phyloP scores from a whole-genome alignment of 2,888 invertebrate species.

The Yponomeuta cagnagella region DNA sequence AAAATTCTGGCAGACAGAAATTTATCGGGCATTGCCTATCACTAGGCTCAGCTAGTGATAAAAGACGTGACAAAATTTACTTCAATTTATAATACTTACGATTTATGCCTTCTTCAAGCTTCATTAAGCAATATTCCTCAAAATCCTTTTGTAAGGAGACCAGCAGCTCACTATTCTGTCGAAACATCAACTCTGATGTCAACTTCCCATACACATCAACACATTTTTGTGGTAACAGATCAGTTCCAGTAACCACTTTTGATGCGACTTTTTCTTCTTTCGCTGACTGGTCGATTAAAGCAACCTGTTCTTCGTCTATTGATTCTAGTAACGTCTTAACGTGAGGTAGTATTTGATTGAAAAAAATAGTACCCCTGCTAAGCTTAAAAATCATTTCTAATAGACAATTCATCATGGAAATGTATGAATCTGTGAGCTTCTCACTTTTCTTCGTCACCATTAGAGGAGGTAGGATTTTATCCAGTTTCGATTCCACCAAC shows the following conservation, averaged over 20 bases:
- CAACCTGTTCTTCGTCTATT: conserved; percentile 52
- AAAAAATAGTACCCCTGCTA: conserved; percentile 53
- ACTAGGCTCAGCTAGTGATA: too few species aligned
- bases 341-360: conserved; percentile 54
- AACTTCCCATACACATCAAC: conserved; percentile 54
- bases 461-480: conserved; percentile 50
- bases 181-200: conserved; percentile 62
- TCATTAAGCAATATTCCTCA: conserved; percentile 50
- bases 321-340: conserved; percentile 50
- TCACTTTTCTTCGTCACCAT: conserved; percentile 53
- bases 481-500: conserved; percentile 56
- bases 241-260: conserved; percentile 50
- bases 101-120: conserved; percentile 52
- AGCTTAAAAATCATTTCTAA: conserved; percentile 63
- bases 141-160: conserved; percentile 54
- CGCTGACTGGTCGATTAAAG: conserved; percentile 24
- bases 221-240: conserved; percentile 55
- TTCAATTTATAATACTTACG: conserved; percentile 41
- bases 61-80: too few species aligned
- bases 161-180: conserved; percentile 61
- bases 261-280: conserved; percentile 39
- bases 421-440: conserved; percentile 39
- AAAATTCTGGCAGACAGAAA: too few species aligned
- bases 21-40: background rate
- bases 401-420: conserved; percentile 52